phyloP scores from a whole-genome alignment of 2,888 invertebrate genomes.

The Rotaria socialis region DNA sequence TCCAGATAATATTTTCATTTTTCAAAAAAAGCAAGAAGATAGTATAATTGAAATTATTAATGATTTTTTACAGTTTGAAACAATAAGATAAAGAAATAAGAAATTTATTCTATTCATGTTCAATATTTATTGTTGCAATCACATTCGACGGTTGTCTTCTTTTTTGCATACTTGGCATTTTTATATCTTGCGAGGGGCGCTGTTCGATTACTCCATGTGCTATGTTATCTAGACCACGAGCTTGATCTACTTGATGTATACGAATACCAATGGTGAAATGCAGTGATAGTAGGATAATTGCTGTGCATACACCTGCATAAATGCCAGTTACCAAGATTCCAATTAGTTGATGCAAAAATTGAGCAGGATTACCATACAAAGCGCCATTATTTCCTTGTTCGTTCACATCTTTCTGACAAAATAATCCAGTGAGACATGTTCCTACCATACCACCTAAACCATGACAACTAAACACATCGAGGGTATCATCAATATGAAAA shows the following conservation, averaged over 20 bases:
- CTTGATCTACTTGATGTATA: not conserved
- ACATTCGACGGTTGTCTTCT: too few relatives aligned
- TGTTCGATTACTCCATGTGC: not conserved
- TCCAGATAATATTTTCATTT: too few relatives aligned
- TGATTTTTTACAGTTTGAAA: too few relatives aligned
- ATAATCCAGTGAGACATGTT: not conserved
- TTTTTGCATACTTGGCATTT: not conserved
- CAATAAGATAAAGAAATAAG: too few relatives aligned
- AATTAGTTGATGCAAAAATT: not conserved
- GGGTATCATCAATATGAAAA: not conserved
- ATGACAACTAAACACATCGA: slow-evolving; percentile 21
- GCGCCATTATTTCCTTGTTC: not conserved
- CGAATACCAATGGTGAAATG: not conserved
- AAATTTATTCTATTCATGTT: too few relatives aligned
- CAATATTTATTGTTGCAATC: too few relatives aligned
- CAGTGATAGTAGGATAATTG: not conserved
- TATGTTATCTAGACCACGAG: slow-evolving; percentile 2
- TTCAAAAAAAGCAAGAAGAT: too few relatives aligned
- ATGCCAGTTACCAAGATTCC: not conserved
- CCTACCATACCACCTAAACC: not conserved
- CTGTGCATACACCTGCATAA: not conserved
- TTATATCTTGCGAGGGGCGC: not conserved
- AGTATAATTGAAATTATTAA: too few relatives aligned
- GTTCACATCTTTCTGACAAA: not conserved
- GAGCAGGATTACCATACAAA: not conserved